These are phyloP conservation scores for Galemys pyrenaicus DNA, from an alignment of 2,113 vertebrate genomes.

Conservation along the genomic window DNA sequence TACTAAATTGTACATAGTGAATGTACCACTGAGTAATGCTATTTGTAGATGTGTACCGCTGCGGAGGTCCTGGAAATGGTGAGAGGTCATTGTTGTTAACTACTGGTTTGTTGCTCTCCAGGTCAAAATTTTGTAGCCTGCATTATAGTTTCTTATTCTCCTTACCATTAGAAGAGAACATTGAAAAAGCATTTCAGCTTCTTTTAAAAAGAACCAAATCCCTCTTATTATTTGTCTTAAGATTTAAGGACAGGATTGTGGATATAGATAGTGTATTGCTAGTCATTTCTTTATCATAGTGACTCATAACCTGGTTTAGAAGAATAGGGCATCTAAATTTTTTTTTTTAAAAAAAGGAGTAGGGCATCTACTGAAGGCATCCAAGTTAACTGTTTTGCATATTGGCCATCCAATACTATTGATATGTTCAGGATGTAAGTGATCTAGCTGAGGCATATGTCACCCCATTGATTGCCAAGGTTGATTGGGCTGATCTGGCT, in stretches of 20 bases:
- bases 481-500: too few species aligned
- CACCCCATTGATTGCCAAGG: too few species aligned
- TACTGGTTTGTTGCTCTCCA: slow-evolving; percentile 2
- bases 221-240: slow-evolving; percentile 24
- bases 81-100: slow-evolving; percentile 2
- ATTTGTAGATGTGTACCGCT: neutral
- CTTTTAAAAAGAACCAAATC: slow-evolving; percentile 13
- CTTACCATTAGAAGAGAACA: neutral
- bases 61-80: neutral
- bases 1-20: neutral
- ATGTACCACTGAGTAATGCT: neutral
- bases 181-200: neutral
- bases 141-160: slow-evolving; percentile 22
- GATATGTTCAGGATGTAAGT: too few species aligned
- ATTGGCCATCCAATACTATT: neutral
- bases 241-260: neutral
- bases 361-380: neutral
- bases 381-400: neutral
- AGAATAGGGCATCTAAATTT: neutral
- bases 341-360: too few species aligned
- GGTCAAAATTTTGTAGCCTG: neutral
- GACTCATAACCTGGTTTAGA: neutral
- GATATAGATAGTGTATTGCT: neutral
- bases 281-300: neutral
- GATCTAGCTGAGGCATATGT: too few species aligned